Evolutionary conservation across 2,797 vertebrate species (phyloP).

Genomic region (Bradypodion pumilum): DNA sequence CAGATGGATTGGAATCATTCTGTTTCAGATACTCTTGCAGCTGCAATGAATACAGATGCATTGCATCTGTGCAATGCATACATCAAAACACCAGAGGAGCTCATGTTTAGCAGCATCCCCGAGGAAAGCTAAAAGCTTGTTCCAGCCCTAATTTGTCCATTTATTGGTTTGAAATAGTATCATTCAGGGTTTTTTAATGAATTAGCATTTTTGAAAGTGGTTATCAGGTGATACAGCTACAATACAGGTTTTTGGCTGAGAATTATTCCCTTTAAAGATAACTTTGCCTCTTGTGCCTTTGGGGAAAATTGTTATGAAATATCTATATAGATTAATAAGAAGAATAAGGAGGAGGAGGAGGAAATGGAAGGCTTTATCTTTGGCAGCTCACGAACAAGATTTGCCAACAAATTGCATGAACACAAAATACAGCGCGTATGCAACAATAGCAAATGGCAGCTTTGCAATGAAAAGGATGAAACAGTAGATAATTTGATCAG

Average conservation of each 20-base stretch:
- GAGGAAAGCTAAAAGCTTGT: not conserved
- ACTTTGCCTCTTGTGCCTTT: not conserved
- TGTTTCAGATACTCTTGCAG: not conserved
- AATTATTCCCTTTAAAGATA: not conserved
- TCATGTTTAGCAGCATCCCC: not conserved
- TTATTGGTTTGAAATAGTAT: not conserved
- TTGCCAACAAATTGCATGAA: no score
- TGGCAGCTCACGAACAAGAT: no score
- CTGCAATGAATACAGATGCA: not conserved
- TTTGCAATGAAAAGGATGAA: no score
- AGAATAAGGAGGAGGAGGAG: no score
- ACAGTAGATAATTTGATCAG: no score
- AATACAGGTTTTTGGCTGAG: not conserved
- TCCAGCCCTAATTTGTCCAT: not conserved
- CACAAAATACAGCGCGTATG: no score
- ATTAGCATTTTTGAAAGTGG: not conserved
- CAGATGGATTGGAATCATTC: not conserved
- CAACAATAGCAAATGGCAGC: no score
- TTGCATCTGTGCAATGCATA: not conserved
- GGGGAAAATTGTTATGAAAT: not conserved
- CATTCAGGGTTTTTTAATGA: no score
- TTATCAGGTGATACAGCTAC: not conserved
- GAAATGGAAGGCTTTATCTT: no score
- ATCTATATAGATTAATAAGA: no score
- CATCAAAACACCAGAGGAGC: not conserved